These are phyloP conservation scores for Thermophis baileyi DNA, from an alignment of 2,113 vertebrate species.

Conservation along the genomic window DNA sequence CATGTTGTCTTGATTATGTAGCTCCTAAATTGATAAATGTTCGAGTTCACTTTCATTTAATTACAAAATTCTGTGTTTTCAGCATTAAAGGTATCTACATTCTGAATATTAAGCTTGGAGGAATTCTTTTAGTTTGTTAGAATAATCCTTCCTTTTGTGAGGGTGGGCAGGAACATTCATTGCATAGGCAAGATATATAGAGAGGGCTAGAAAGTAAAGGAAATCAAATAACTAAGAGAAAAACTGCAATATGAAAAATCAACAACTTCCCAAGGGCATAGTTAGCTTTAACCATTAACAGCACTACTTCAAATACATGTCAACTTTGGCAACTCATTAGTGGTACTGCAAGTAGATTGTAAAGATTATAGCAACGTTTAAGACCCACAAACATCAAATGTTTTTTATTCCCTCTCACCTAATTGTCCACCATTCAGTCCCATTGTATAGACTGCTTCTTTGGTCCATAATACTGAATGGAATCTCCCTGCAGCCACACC, in stretches of 20 bases:
- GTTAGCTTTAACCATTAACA: neutral
- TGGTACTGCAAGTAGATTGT: neutral
- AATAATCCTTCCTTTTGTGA: neutral
- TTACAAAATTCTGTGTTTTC: neutral
- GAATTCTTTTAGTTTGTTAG: neutral
- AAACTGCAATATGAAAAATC: neutral
- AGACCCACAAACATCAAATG: slow-evolving; percentile 10
- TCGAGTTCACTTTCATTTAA: neutral
- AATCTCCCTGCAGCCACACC: slow-evolving; percentile 95
- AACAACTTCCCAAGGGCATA: neutral
- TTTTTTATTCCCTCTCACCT: slow-evolving; percentile 70
- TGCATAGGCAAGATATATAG: neutral
- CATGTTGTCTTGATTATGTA: neutral
- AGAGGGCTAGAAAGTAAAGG: neutral
- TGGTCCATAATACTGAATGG: slow-evolving; percentile 95
- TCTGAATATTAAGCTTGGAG: neutral
- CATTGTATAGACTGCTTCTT: slow-evolving; percentile 91
- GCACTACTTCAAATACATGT: neutral
- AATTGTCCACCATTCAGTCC: slow-evolving; percentile 95
- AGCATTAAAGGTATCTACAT: neutral
- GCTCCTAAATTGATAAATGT: neutral
- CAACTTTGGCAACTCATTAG: neutral
- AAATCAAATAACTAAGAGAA: neutral
- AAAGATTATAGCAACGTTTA: slow-evolving; percentile 17
- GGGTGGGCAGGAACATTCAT: neutral